Evolutionary conservation across 2,888 invertebrate genomes (phyloP).

Genomic region (Aleiodes alternator): DNA sequence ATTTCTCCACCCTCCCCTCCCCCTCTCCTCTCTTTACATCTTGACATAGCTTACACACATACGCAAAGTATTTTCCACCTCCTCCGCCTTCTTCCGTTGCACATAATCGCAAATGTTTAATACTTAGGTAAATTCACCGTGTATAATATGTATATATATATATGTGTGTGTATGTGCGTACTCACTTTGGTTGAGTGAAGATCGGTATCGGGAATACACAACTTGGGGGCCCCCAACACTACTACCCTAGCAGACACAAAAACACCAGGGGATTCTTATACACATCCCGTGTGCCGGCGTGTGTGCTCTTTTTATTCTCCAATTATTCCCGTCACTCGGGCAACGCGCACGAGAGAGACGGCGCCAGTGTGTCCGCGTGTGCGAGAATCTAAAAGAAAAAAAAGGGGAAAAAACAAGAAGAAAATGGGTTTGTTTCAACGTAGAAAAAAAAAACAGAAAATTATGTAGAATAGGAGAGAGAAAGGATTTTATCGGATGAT

Average conservation of each 20-base stretch:
- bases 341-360: slow-evolving; percentile 31
- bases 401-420: slow-evolving; percentile 15
- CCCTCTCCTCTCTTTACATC: not conserved
- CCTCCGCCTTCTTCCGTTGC: slow-evolving; percentile 45
- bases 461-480: not conserved
- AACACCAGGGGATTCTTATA: slow-evolving; percentile 27
- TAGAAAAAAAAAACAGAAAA: not conserved
- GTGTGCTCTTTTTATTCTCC: slow-evolving; percentile 46
- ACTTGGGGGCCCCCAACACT: slow-evolving; percentile 4
- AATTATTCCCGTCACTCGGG: slow-evolving; percentile 52
- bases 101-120: slow-evolving; percentile 16
- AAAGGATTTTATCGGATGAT: too few species aligned
- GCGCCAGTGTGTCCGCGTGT: slow-evolving; percentile 53
- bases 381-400: slow-evolving; percentile 43
- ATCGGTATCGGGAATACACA: slow-evolving; percentile 42
- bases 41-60: slow-evolving; percentile 14
- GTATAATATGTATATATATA: slow-evolving; percentile 9
- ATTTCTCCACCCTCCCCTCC: slow-evolving; percentile 13
- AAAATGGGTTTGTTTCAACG: not conserved
- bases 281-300: slow-evolving; percentile 23
- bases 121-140: slow-evolving; percentile 18
- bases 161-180: slow-evolving; percentile 11
- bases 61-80: slow-evolving; percentile 24
- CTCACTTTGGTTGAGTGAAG: slow-evolving; percentile 27
- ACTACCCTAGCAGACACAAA: slow-evolving; percentile 3